Conservation (phyloP, 2,888 invertebrate genomes). For the Bembecia ichneumoniformis region DNA sequence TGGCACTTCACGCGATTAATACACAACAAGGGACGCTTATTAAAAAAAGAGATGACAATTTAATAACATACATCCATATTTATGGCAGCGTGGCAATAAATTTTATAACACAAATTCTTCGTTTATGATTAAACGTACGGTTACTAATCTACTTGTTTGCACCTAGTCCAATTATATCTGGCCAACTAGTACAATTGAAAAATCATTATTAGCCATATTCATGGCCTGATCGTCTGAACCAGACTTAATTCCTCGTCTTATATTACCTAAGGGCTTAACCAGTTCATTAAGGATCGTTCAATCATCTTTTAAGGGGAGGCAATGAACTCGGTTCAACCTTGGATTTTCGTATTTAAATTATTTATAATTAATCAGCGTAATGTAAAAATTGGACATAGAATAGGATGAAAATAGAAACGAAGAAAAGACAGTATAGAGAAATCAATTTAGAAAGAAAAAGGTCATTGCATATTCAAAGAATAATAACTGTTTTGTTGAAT, state of each 20-base stretch:
- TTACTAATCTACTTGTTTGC: constrained; percentile 8
- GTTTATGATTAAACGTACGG: neutral
- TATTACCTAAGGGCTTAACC: constrained; percentile 47
- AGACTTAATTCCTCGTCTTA: constrained; percentile 36
- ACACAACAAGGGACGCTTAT: no score
- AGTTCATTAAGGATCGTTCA: constrained; percentile 57
- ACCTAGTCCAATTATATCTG: constrained; percentile 17
- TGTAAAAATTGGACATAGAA: no score
- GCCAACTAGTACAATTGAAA: constrained; percentile 20
- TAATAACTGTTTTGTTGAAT: no score
- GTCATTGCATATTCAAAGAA: no score
- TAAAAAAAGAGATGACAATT: no score
- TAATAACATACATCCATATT: neutral
- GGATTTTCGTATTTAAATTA: no score
- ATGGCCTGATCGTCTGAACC: constrained; percentile 20
- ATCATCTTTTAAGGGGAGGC: constrained; percentile 41
- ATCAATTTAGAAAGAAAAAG: no score
- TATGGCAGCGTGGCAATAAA: no score
- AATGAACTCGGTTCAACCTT: neutral
- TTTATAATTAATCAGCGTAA: no score
- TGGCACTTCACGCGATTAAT: no score
- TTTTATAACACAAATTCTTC: neutral
- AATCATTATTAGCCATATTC: constrained; percentile 14
- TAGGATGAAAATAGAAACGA: no score
- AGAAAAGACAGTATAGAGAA: no score